Conservation (phyloP, 2,888 invertebrate species). For the Stenoptilia bipunctidactyla region DNA sequence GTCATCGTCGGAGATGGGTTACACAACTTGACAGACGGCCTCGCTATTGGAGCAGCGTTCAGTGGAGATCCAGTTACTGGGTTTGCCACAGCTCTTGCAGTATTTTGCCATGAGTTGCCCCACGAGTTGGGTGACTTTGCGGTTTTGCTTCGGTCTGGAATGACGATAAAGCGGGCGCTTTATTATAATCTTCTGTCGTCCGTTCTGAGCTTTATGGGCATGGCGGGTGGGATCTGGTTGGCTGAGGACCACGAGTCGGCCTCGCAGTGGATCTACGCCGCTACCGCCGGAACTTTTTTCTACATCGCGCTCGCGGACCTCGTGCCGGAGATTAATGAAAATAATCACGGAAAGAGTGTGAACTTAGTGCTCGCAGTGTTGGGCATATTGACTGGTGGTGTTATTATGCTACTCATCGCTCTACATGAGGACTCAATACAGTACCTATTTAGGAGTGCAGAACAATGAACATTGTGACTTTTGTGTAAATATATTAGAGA, state of each 20-base stretch:
- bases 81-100: constrained; percentile 82
- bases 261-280: constrained; percentile 83
- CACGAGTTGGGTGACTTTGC: constrained; percentile 89
- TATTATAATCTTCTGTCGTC: constrained; percentile 82
- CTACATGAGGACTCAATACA: constrained; percentile 75
- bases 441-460: constrained; percentile 56
- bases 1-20: constrained; percentile 85
- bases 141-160: constrained; percentile 81
- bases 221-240: constrained; percentile 78
- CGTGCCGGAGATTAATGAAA: constrained; percentile 74
- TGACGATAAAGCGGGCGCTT: constrained; percentile 78
- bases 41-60: constrained; percentile 86
- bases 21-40: constrained; percentile 84
- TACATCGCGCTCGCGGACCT: constrained; percentile 86
- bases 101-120: constrained; percentile 85
- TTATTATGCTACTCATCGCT: constrained; percentile 82
- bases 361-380: constrained; percentile 73
- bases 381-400: constrained; percentile 77
- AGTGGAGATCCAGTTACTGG: constrained; percentile 80
- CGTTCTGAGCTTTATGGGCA: constrained; percentile 80
- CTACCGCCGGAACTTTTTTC: constrained; percentile 84
- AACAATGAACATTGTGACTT: constrained; percentile 34
- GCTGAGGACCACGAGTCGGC: constrained; percentile 78
- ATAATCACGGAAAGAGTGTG: constrained; percentile 61
- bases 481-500: background rate